These are phyloP conservation scores for Sebastes minor DNA, from an alignment of 2,797 vertebrate genomes.

Conservation along the genomic window DNA sequence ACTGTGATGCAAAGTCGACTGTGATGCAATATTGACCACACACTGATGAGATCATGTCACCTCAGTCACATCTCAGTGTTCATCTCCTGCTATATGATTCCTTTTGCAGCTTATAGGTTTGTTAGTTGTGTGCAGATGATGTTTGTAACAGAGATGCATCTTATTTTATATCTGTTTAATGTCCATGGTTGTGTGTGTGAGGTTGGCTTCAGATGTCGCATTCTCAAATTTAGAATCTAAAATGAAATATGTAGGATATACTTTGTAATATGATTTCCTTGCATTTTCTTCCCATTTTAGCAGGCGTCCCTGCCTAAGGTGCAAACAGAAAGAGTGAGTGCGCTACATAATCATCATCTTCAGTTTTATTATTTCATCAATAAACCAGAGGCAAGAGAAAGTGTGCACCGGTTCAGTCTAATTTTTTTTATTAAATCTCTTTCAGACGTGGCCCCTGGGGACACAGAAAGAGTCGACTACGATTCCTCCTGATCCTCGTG, in stretches of 20 bases:
- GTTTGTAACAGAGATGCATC: background rate
- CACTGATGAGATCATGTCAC: background rate
- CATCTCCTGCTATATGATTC: background rate
- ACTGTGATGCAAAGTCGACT: constrained; percentile 33
- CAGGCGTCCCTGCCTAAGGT: constrained; percentile 64
- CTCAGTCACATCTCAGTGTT: background rate
- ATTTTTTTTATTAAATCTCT: background rate
- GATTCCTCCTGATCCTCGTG: constrained; percentile 73
- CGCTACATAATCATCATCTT: background rate
- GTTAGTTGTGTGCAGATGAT: background rate
- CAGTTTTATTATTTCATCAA: background rate
- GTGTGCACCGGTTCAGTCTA: background rate
- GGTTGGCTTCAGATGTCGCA: background rate
- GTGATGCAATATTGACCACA: constrained; percentile 34
- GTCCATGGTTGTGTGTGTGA: background rate
- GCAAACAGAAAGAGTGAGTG: constrained; percentile 68
- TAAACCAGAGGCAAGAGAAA: background rate
- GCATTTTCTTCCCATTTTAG: constrained; percentile 38
- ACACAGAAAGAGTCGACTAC: constrained; percentile 64
- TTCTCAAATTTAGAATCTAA: background rate
- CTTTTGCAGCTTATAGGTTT: background rate
- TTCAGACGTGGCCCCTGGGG: constrained; percentile 65
- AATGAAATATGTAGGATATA: background rate
- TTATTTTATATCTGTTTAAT: background rate
- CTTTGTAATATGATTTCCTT: background rate